These are phyloP conservation scores for Ophthalmolycus amberensis DNA, from an alignment of 2,113 vertebrate genomes.

Conservation along the genomic window DNA sequence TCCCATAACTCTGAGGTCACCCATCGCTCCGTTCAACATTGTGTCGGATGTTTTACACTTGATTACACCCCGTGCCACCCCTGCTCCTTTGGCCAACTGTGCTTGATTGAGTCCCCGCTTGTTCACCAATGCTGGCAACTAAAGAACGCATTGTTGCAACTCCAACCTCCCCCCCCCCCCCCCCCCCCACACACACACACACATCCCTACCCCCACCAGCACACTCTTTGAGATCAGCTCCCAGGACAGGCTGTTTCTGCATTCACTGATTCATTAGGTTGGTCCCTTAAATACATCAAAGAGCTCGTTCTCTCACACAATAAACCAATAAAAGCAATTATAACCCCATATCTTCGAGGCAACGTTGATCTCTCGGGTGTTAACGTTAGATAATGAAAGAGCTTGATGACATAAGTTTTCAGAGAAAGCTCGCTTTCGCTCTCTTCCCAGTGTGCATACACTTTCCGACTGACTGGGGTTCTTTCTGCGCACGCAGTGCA, in stretches of 20 bases:
- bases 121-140: slow-evolving; percentile 72
- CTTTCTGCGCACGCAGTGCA: slow-evolving; percentile 3
- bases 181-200: neutral
- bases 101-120: slow-evolving; percentile 81
- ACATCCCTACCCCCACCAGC: slow-evolving; percentile 43
- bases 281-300: slow-evolving; percentile 85
- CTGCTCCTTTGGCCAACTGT: slow-evolving; percentile 72
- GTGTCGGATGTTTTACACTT: slow-evolving; percentile 80
- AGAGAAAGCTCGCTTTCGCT: slow-evolving; percentile 71
- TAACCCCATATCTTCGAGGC: slow-evolving; percentile 72
- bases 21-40: slow-evolving; percentile 68
- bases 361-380: slow-evolving; percentile 71
- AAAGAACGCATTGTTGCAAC: slow-evolving; percentile 78
- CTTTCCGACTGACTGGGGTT: slow-evolving; percentile 15
- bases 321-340: slow-evolving; percentile 84
- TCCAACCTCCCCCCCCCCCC: neutral
- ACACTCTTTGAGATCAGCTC: slow-evolving; percentile 72
- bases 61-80: slow-evolving; percentile 65
- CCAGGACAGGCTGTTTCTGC: slow-evolving; percentile 74
- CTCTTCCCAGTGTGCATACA: slow-evolving; percentile 68
- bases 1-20: slow-evolving; percentile 74
- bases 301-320: slow-evolving; percentile 76
- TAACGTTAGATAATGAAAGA: slow-evolving; percentile 80
- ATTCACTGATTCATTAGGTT: slow-evolving; percentile 83
- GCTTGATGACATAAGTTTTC: slow-evolving; percentile 81